A percentile compares a stretch with the other conserved stretches of the same genome.
Conservation (phyloP, 2,888 invertebrate genomes). For the Cryptosula pallasiana region DNA sequence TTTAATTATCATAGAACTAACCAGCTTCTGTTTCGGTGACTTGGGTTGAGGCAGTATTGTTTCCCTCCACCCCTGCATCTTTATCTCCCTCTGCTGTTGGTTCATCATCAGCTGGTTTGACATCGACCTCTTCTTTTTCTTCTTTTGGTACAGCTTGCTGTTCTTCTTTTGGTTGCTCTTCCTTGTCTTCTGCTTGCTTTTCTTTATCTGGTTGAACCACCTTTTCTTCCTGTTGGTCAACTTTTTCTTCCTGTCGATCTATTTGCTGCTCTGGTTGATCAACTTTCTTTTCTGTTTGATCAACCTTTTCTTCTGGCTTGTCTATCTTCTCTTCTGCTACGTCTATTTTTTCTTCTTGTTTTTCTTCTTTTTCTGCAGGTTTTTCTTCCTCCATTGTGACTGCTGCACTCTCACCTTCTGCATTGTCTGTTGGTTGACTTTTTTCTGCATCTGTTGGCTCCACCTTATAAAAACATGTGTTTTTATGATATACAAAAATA, state of each 20-base stretch:
- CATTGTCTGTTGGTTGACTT: conserved; percentile 2
- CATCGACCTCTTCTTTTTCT: conserved; percentile 25
- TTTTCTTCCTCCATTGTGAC: conserved; percentile 22
- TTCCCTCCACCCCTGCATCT: too few relatives aligned
- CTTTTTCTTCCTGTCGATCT: too few relatives aligned
- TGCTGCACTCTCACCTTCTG: conserved; percentile 23
- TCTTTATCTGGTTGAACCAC: conserved; percentile 25
- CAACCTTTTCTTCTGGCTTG: too few relatives aligned
- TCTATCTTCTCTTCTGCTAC: background rate
- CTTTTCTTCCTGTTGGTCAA: too few relatives aligned
- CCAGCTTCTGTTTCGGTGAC: too few relatives aligned
- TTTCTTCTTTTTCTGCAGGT: conserved; percentile 24
- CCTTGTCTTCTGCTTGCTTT: conserved; percentile 25
- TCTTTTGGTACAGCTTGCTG: background rate
- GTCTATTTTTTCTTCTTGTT: conserved; percentile 16
- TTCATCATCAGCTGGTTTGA: conserved; percentile 14
- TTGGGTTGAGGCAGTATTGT: background rate
- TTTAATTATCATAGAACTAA: too few relatives aligned
- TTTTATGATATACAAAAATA: too few relatives aligned
- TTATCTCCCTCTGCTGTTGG: background rate
- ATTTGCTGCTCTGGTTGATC: background rate
- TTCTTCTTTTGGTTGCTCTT: conserved; percentile 22
- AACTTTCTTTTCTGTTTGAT: background rate
- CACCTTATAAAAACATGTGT: conserved; percentile 16
- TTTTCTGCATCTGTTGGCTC: conserved; percentile 23